These are phyloP conservation scores for Orbicella faveolata DNA, from an alignment of 64 coral and sea anemone species.

Conservation along the genomic window DNA sequence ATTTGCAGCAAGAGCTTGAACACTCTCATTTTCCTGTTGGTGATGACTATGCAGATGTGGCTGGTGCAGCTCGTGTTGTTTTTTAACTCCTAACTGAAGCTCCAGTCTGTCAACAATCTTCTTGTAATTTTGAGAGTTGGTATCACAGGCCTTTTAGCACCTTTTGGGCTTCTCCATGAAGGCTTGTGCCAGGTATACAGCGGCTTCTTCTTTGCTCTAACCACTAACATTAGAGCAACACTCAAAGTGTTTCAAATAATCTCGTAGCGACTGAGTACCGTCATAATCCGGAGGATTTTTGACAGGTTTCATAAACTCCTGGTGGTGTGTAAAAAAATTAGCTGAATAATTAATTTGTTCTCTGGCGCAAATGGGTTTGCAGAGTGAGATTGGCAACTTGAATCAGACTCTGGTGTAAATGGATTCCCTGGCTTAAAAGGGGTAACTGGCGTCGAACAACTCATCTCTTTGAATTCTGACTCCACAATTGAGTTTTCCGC, in stretches of 20 bases:
- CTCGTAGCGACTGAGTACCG: not conserved
- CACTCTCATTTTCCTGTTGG: constrained; percentile 51
- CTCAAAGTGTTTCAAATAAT: constrained; percentile 44
- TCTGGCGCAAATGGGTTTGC: not conserved
- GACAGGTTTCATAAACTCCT: constrained; percentile 13
- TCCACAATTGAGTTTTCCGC: constrained; percentile 7
- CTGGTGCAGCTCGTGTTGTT: constrained; percentile 63
- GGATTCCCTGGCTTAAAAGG: constrained; percentile 8
- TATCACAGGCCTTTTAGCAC: constrained; percentile 39
- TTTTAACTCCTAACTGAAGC: constrained; percentile 53
- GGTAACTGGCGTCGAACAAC: constrained; percentile 8
- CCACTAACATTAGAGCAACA: constrained; percentile 35
- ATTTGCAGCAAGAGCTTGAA: constrained; percentile 39
- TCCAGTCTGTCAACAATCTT: constrained; percentile 57
- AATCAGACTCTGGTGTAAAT: constrained; percentile 11
- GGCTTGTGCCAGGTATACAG: constrained; percentile 17
- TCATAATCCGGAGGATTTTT: not conserved
- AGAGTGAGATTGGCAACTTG: not conserved
- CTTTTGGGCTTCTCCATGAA: constrained; percentile 28
- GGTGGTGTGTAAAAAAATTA: constrained; percentile 11
- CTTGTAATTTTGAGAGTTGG: constrained; percentile 39
- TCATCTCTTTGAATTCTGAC: not conserved
- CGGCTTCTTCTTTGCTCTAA: constrained; percentile 25
- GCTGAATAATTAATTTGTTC: not conserved
- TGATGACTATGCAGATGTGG: constrained; percentile 36